phyloP scores from a whole-genome alignment of 2,888 invertebrate species.

The Slavum lentiscoides region DNA sequence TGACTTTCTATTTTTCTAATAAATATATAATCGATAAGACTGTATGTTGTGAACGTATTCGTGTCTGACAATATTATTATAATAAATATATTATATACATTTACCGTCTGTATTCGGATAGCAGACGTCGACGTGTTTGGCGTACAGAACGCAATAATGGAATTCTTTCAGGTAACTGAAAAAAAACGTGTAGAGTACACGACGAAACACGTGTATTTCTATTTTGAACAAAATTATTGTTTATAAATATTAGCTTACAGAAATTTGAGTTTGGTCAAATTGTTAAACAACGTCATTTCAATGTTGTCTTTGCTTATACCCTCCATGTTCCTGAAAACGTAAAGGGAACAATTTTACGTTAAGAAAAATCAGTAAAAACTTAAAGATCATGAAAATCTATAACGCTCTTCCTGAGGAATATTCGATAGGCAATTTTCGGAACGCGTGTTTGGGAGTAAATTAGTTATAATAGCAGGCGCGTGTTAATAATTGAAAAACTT shows the following conservation, averaged over 20 bases:
- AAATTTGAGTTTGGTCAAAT: conserved; percentile 62
- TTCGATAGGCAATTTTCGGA: too few species aligned
- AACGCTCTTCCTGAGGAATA: too few species aligned
- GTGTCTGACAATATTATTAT: too few species aligned
- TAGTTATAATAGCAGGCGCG: too few species aligned
- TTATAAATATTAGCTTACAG: conserved; percentile 58
- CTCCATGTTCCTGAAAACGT: conserved; percentile 57
- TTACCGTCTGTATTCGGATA: conserved; percentile 68
- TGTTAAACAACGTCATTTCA: conserved; percentile 63
- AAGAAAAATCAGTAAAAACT: too few species aligned
- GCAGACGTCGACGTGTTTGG: conserved; percentile 65
- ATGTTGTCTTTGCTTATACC: conserved; percentile 64
- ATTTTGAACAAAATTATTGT: background rate
- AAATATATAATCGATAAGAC: too few species aligned
- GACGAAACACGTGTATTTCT: background rate
- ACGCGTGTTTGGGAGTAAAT: too few species aligned
- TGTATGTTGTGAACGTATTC: too few species aligned
- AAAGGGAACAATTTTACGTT: too few species aligned
- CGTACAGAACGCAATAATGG: conserved; percentile 66
- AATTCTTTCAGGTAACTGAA: conserved; percentile 67
- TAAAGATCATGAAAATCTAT: too few species aligned
- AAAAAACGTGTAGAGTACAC: conserved; percentile 33
- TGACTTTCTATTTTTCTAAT: too few species aligned
- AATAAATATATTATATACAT: background rate
- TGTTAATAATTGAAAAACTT: too few species aligned